Evolutionary conservation across 2,113 vertebrate genomes (phyloP), one percentile per base, ranked within the genome.

Genomic region (Brevimyrus niger): DNA sequence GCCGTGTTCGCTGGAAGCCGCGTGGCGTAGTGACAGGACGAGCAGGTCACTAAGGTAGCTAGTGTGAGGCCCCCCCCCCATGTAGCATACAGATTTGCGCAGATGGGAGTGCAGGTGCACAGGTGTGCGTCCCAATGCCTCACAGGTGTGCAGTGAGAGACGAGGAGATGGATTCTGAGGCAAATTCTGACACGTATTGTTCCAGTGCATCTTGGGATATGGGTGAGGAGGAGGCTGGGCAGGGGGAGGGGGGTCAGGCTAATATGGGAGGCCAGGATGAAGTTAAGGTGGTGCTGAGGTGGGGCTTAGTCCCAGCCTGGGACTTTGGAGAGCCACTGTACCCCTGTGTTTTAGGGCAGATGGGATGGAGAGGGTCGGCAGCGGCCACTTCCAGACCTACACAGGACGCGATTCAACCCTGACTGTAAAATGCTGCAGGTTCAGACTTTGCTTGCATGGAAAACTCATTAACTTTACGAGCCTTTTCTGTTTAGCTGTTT

Each of bases 381-480:
- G 48, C 5, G 51, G 51, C 21, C 51, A 53, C 51, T 53, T 53
- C 17, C 51, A 53, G 84, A 47, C 84, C 47, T 27, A 50, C 7
- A 58, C 51, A 23, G 50, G 27, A 53, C 42, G 17, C 11, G 15
- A 35, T 4, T 5, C 15, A 58, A 19, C 48, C 48, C 27, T 1
- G 19, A 35, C 73, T 44, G 88, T 83, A 83, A 38, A 85, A 76
- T 23, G 23, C 21, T 65, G n/a, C 19, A 87, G 50, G 50, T 21
- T 87, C 47, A 89, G 85, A 89, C 58, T 76, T 90, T 92, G 88
- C 89, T 61, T 88, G 86, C 88, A 88, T 92, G 87, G 91, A 91
- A 94, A 94, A 91, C 9, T 51, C 86, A 85, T 92, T 90, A 90
- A 50, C 46, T 90, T 91, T 90, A 86, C 19, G 19, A 88, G 51